Percentiles rank a stretch among this genome's conserved stretches.
phyloP scores from a whole-genome alignment of 2,888 invertebrate genomes.

The Rhogogaster chlorosoma region DNA sequence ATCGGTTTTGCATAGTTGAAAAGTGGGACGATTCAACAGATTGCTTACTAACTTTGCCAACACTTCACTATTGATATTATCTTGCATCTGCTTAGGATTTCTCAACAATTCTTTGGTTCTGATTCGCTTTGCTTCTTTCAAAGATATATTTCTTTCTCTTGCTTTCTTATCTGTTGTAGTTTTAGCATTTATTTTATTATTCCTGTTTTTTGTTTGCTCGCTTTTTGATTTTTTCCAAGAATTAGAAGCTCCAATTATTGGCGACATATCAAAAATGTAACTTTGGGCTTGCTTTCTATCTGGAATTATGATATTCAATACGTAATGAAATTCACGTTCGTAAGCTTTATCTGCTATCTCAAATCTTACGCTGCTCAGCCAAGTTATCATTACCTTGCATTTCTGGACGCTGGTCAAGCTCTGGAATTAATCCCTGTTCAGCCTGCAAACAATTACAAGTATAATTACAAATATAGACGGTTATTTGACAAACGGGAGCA shows the following conservation, averaged over 20 bases:
- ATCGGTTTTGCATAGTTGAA: neutral
- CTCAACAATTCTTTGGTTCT: neutral
- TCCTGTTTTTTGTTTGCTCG: neutral
- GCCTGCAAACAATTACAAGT: neutral
- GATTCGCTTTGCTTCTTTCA: neutral
- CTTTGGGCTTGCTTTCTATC: neutral
- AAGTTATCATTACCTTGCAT: neutral
- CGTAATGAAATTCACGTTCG: neutral
- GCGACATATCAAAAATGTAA: constrained; percentile 43
- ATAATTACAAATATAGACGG: neutral
- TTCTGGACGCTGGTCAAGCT: neutral
- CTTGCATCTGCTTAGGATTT: neutral
- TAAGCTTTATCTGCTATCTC: neutral
- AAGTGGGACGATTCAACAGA: neutral
- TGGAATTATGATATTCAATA: neutral
- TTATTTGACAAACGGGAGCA: neutral
- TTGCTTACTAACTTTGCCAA: constrained; percentile 14
- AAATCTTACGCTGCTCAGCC: neutral
- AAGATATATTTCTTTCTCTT: neutral
- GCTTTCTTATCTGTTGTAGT: neutral
- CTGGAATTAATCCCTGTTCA: neutral
- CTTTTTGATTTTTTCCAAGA: neutral
- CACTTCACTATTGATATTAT: neutral
- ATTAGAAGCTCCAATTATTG: neutral
- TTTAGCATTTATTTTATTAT: neutral